Evolutionary conservation across 2,888 invertebrate genomes (phyloP), one percentile per base, ranked within the genome.

Genomic region (Steinernema carpocapsae): DNA sequence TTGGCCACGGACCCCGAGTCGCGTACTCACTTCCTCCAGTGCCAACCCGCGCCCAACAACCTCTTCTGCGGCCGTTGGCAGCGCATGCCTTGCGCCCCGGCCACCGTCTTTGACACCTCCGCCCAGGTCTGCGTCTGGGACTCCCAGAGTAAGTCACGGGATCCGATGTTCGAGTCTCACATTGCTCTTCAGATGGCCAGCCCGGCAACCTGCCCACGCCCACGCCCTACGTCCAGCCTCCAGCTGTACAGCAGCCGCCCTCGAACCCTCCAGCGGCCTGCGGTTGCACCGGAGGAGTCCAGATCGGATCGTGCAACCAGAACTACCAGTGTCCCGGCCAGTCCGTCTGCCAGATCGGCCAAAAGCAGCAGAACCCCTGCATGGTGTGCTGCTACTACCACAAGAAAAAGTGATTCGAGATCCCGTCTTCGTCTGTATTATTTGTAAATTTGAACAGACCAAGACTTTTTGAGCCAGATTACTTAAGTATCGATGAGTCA

Each of bases 241-340:
- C 73, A 37, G 7, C 76, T 37, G 37, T 64, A 1, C 64, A 64
- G 45, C 71, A 59, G 59, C 48, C 48, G 4, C 3, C 71, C 14
- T 1, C 42, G 59, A 78, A 79, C 22, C 80, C 78, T 72, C 80
- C 79, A 74, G 80, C 81, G 77, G 75, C 77, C 29, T 85, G 85
- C 77, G 77, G 77, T 70, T 86, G 86, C 78, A 84, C 83, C 72
- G 86, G 86, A 48, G 86, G 86, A 76, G 85, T 86, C 45, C 86
- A 86, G 77, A 86, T 86, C 79, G 86, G 86, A 32, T 79, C 81
- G 32, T 86, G 86, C 80, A 85, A 84, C 74, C 77, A 79, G 70
- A 85, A 85, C 79, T 86, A 82, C 79, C 86, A 86, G 75, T 86
- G 86, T 76, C 86, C 86, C 71, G 86, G 86, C 71, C 84, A 85